Base-by-base conservation (phyloP, 2,888 invertebrate species). In the Synergus itoensis region DNA sequence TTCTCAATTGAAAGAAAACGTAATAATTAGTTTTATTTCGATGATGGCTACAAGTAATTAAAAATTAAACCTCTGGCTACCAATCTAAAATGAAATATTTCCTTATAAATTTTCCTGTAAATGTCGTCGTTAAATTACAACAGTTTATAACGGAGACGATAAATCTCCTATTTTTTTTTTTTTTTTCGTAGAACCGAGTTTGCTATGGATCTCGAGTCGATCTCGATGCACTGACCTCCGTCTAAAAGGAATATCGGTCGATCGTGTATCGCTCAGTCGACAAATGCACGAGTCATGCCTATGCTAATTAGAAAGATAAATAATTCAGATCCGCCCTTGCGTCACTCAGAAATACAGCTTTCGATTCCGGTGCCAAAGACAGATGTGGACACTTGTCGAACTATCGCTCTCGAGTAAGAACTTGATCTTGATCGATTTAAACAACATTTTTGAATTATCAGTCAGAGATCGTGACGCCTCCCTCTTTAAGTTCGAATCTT, bases 291-390 rank as follows among this genome's bases (percentile, higher is more conserved):
- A 80, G 53, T 79, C 76, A 81, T 81, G 82, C 69, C 81, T 84
- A 84, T 82, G 83, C 81, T 85, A 86, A 86, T 86, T 82, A 82
- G 45, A 76, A 76, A 81, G 79, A 82, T 84, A 84, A 84, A 85
- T 86, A 85, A 85, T 85, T 85, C 85, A 84, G 79, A 60, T 75
- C 79, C 81, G 81, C 79, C 77, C 80, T 83, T 76, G 83, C 78
- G 75, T 80, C 60, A 77, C 78, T 81, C 77, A n/a, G 11, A 4
- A 12, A 60, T 9, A 60, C 60, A 60, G 18, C 21, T 60, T 60
- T 60, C 11, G 60, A 21, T 21, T 4, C 4, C 4, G 60, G 21
- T 60, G 60, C 21, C 8, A 60, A 18, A 60, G 21, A n/a, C 60
- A 21, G 11, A 60, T 60, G 1, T 21, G 4, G 60, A 60, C 45